Evolutionary conservation across 2,888 invertebrate species (phyloP).

Genomic region (Dicranocentrus wangi): DNA sequence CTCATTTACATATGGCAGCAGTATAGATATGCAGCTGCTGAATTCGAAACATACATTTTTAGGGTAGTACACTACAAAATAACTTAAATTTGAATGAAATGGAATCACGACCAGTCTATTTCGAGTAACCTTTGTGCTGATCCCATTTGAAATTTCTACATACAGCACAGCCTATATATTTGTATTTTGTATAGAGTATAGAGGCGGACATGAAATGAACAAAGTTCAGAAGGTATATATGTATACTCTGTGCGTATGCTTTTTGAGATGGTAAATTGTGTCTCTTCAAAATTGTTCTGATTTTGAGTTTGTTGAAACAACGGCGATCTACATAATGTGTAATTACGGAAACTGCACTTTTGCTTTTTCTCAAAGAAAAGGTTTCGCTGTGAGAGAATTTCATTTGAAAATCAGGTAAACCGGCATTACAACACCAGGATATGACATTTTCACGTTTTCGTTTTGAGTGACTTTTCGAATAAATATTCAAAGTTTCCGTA

Average conservation of each 20-base stretch:
- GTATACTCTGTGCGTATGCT: too few species aligned
- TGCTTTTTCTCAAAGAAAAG: too few species aligned
- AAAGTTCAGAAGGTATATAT: too few species aligned
- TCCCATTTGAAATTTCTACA: conserved; percentile 17
- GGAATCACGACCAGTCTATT: conserved; percentile 31
- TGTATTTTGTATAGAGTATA: too few species aligned
- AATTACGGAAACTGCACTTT: conserved; percentile 28
- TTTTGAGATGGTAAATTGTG: too few species aligned
- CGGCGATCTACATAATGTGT: too few species aligned
- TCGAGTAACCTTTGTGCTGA: conserved; percentile 17
- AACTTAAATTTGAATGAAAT: conserved; percentile 5
- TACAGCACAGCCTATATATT: not conserved
- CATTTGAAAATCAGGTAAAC: too few species aligned
- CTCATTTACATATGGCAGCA: conserved; percentile 9
- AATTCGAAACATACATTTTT: not conserved
- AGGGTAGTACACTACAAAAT: not conserved
- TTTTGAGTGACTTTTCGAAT: too few species aligned
- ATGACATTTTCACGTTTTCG: too few species aligned
- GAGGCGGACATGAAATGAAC: not conserved
- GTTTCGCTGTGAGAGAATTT: too few species aligned
- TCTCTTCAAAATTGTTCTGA: conserved; percentile 12
- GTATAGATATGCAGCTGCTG: not conserved
- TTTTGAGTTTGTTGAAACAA: not conserved
- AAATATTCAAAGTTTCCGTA: too few species aligned
- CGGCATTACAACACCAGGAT: too few species aligned